phyloP scores from a whole-genome alignment of 2,113 vertebrate species.

The Ptyas mucosa region DNA sequence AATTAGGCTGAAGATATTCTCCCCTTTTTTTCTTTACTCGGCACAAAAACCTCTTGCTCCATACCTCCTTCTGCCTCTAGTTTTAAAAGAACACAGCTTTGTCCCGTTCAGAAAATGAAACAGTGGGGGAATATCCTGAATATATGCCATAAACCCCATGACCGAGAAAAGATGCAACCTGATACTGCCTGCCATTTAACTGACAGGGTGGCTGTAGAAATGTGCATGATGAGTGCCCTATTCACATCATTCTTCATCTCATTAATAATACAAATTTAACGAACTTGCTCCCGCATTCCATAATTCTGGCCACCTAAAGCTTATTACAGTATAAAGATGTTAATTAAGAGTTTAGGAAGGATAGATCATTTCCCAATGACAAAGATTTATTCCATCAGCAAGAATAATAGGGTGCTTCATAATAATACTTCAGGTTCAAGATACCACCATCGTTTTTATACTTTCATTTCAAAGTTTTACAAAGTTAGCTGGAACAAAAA shows the following conservation, averaged over 20 bases:
- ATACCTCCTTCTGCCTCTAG: not conserved
- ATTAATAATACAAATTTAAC: not conserved
- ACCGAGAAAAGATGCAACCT: not conserved
- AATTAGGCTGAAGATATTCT: not conserved
- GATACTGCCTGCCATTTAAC: not conserved
- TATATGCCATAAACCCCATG: not conserved
- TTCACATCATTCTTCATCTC: not conserved
- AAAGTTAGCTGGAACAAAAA: rapidly evolving
- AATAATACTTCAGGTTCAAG: not conserved
- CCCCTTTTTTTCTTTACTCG: not conserved
- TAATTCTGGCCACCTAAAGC: not conserved
- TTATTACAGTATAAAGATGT: not conserved
- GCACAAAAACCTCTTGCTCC: not conserved
- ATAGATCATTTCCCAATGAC: not conserved
- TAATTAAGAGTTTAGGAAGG: not conserved
- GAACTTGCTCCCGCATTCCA: not conserved
- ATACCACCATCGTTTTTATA: not conserved
- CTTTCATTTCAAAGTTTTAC: not conserved
- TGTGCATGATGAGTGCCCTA: not conserved
- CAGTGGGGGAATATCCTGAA: not conserved
- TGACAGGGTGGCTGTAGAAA: not conserved
- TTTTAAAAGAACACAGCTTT: not conserved
- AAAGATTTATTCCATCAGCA: not conserved
- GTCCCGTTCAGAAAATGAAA: not conserved
- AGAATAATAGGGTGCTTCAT: not conserved